Base-by-base conservation (phyloP, 2,888 invertebrate genomes). In the Dorcus parallelipipedus region DNA sequence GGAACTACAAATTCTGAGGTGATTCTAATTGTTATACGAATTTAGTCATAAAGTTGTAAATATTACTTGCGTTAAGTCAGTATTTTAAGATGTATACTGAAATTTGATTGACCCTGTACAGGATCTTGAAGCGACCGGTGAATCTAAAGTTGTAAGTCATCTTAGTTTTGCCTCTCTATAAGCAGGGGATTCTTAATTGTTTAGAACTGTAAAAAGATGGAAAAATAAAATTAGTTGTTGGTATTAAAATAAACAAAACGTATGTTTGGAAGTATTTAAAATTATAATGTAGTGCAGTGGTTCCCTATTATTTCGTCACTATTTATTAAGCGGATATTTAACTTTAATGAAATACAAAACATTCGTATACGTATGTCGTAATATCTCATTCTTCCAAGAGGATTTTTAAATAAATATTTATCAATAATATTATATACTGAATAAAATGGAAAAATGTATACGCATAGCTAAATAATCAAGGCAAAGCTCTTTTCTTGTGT, bases 291-390 rank as follows among this genome's bases (percentile, higher is more conserved):
- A 67, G 67, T 64, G 61, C 65, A 65, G 62, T 63, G 64, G 63
- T 62, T 65, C 65, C 64, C 49, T 61, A 65, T 67, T 67, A 64
- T 64, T 66, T 67, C 64, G 60, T 64, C 64, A 63, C 62, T 67
- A 66, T 66, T 66, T 66, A 66, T 63, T 65, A 65, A 66, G 64
- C 61, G 58, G 58, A 61, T 64, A 66, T 66, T 64, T 65, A 67
- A 67, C 58, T 60, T 60, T 62, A 63, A 61, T 63, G 59, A 80
- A 80, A 80, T 77, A 68, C 64, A 77, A 79, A 82, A 86, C 85
- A 86, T 83, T 85, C 85, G 87, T 88, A 88, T 88, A 88, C 88
- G 88, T 87, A 85, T 86, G 80, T 82, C 81, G 80, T 82, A 82
- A 83, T 81, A 82, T 82, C 82, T 82, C 81, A 82, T 82, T 81